Base-by-base conservation (phyloP, 2,888 invertebrate species). In the Microctonus hyperodae region DNA sequence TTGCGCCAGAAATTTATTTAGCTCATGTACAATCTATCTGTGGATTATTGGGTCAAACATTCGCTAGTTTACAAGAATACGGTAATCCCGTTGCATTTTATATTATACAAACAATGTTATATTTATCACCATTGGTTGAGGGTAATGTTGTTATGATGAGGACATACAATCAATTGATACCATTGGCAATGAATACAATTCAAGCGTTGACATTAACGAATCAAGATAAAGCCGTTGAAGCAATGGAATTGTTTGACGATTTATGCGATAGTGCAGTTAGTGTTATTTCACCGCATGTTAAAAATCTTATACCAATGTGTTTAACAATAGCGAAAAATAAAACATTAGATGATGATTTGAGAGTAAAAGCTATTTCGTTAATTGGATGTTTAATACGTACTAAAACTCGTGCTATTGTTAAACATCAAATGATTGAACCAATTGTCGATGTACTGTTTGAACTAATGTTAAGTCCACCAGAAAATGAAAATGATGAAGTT, bases 361-460 rank as follows among this genome's bases (percentile, higher is more conserved):
- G 91, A 76, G 88, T 90, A 4, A 91, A 91, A 82, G 89, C 90
- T 1, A 86, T 93, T 20, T 86, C 88, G 51, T 89, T 91, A 66
- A 86, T 92, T 68, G 90, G 90, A 0, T 89, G 88, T 84, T 78
- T 93, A 53, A 88, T 89, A 11, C 86, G 89, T 65, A 85, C 89
- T 2, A 92, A 92, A 82, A 92, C 92, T 80, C 93, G 92, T 85
- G 87, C 87, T 2, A 85, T 91, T 58, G 85, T 91, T 67, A 93
- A 92, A 78, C 87, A 90, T 75, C 91, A 92, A 77, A 81, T 93
- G 59, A 86, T 92, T 28, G 88, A 89, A 70, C 91, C 91, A 1
- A 90, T 83, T 53, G 71, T 83, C 59, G 80, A 88, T 70, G 88
- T 90, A 13, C 82, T 93, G 55, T 91, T 93, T 77, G 86, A 87